A percentile compares a stretch with the other conserved stretches of the same genome.
Evolutionary conservation across 2,113 vertebrate genomes (phyloP).

Genomic region (Notarius lentiginosus): DNA sequence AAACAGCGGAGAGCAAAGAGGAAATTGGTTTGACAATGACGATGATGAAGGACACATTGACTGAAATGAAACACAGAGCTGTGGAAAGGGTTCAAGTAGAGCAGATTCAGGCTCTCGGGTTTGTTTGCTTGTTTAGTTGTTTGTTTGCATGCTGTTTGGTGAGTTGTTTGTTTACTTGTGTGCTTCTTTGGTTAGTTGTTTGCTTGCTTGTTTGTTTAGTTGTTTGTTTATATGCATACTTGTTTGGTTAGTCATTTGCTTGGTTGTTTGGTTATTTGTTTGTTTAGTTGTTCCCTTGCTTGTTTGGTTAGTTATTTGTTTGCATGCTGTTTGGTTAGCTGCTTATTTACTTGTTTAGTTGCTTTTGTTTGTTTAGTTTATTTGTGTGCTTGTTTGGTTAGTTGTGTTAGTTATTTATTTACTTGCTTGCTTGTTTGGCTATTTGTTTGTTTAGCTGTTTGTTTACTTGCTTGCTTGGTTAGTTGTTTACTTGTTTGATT

Average conservation of each 20-base stretch:
- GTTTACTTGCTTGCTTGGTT: neutral
- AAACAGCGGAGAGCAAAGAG: constrained; percentile 70
- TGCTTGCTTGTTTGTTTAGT: neutral
- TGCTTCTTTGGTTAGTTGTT: neutral
- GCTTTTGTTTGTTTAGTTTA: neutral
- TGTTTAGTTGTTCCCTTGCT: neutral
- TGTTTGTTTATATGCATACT: neutral
- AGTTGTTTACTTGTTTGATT: neutral
- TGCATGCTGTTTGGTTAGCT: neutral
- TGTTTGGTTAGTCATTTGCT: neutral
- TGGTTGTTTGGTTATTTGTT: neutral
- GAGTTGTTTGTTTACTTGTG: too few relatives aligned
- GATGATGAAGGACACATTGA: constrained; percentile 46
- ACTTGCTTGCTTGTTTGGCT: too few relatives aligned
- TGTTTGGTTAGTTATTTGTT: neutral
- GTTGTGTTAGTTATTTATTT: neutral
- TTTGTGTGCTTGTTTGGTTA: neutral
- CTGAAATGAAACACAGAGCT: constrained; percentile 8
- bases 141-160: too few relatives aligned
- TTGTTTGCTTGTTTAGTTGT: neutral
- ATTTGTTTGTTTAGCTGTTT: too few relatives aligned
- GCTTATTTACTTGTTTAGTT: neutral
- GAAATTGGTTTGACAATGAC: constrained; percentile 52
- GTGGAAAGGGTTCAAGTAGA: constrained; percentile 31
- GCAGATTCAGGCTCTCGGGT: constrained; percentile 59